These are phyloP conservation scores for Conus betulinus DNA, from an alignment of 1,140 invertebrate genomes.

Conservation along the genomic window DNA sequence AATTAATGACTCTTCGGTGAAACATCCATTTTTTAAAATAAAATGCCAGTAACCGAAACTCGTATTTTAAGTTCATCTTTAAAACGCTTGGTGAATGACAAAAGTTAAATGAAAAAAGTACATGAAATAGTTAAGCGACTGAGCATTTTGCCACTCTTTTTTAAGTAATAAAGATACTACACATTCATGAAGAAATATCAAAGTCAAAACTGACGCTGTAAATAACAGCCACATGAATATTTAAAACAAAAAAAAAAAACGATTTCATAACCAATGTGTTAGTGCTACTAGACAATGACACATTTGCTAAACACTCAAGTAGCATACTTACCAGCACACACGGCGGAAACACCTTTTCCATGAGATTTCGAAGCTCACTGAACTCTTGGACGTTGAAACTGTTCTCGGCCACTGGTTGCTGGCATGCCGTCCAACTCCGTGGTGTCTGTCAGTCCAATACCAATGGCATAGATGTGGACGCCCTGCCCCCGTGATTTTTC, in stretches of 20 bases:
- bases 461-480: constrained; percentile 66
- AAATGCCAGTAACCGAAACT: neutral
- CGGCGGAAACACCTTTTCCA: neutral
- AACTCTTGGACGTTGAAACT: constrained; percentile 57
- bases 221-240: neutral
- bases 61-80: neutral
- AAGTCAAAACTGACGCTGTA: neutral
- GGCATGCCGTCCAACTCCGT: constrained; percentile 57
- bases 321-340: neutral
- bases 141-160: neutral
- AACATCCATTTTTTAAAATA: neutral
- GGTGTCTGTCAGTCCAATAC: constrained; percentile 57
- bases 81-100: too few relatives aligned
- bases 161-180: neutral
- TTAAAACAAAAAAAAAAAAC: neutral
- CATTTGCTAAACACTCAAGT: too few relatives aligned
- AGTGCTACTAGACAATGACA: too few relatives aligned
- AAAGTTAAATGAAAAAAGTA: neutral
- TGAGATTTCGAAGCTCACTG: constrained; percentile 50
- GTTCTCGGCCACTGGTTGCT: constrained; percentile 49
- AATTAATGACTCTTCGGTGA: neutral
- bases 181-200: neutral
- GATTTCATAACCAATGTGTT: too few relatives aligned
- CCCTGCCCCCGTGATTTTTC: constrained; percentile 45
- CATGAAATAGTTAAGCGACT: neutral